Conservation (phyloP, 2,113 vertebrate genomes). For the Butorides virescens region DNA sequence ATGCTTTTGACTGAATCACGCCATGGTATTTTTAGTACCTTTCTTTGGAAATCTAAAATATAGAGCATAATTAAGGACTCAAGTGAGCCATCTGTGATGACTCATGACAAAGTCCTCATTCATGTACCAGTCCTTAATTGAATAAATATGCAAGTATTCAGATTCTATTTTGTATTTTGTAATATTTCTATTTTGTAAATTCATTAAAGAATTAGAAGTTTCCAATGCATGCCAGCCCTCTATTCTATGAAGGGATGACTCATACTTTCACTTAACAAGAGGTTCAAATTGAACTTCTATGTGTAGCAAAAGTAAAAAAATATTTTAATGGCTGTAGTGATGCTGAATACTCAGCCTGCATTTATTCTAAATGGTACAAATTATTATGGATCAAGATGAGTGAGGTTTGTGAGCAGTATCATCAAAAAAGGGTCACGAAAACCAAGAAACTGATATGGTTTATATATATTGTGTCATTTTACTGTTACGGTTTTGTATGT, state of each 20-base stretch:
- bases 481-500: neutral
- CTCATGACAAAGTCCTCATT: slow-evolving; percentile 50
- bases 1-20: neutral
- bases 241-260: slow-evolving; percentile 26
- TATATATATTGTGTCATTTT: neutral
- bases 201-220: slow-evolving; percentile 57
- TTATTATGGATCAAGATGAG: neutral
- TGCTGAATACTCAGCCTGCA: neutral
- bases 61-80: slow-evolving; percentile 45
- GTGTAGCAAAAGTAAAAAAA: neutral
- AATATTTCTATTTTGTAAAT: slow-evolving; percentile 54
- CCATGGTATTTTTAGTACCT: neutral
- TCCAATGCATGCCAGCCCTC: slow-evolving; percentile 14
- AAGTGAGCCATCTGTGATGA: slow-evolving; percentile 22
- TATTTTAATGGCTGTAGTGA: slow-evolving; percentile 1
- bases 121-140: slow-evolving; percentile 5
- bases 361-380: neutral
- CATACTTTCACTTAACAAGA: neutral
- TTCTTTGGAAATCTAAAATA: neutral
- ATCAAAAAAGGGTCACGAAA: neutral
- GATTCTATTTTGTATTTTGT: slow-evolving; percentile 58
- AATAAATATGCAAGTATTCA: slow-evolving; percentile 67
- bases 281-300: neutral
- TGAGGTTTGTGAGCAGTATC: neutral
- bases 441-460: neutral